Conservation (phyloP, 1,140 invertebrate genomes). For the Euglossa dilemma region DNA sequence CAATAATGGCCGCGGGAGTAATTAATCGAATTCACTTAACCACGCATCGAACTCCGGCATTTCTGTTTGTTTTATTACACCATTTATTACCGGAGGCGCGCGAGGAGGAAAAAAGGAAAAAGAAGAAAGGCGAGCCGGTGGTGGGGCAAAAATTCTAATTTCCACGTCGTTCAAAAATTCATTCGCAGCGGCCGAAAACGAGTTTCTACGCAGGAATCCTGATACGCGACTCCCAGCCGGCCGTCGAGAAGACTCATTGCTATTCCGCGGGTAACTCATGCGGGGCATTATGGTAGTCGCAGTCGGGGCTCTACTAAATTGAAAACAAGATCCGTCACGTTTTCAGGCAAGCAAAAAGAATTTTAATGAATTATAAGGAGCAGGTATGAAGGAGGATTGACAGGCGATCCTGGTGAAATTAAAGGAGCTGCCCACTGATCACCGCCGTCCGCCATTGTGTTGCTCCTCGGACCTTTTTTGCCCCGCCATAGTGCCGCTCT, state of each 20-base stretch:
- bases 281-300: slow-evolving; percentile 74
- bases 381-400: slow-evolving; percentile 69
- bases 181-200: slow-evolving; percentile 16
- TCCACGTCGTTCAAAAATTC: background rate
- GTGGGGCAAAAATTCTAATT: background rate
- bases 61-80: background rate
- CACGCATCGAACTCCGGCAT: background rate
- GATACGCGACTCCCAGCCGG: slow-evolving; percentile 26
- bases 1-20: background rate
- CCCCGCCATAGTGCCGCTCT: too few species aligned
- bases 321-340: slow-evolving; percentile 83
- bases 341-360: slow-evolving; percentile 80
- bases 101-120: too few species aligned
- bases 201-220: slow-evolving; percentile 38
- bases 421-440: slow-evolving; percentile 62
- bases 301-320: slow-evolving; percentile 81
- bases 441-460: slow-evolving; percentile 26
- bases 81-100: background rate
- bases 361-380: slow-evolving; percentile 82
- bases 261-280: slow-evolving; percentile 75
- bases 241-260: slow-evolving; percentile 75
- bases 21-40: background rate
- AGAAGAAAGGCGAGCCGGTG: background rate
- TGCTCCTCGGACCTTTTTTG: background rate
- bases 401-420: slow-evolving; percentile 76